Percentiles rank a stretch among this genome's conserved stretches.
These are phyloP conservation scores for Stegodyphus mimosarum DNA, from an alignment of 1,140 invertebrate genomes.

Conservation along the genomic window DNA sequence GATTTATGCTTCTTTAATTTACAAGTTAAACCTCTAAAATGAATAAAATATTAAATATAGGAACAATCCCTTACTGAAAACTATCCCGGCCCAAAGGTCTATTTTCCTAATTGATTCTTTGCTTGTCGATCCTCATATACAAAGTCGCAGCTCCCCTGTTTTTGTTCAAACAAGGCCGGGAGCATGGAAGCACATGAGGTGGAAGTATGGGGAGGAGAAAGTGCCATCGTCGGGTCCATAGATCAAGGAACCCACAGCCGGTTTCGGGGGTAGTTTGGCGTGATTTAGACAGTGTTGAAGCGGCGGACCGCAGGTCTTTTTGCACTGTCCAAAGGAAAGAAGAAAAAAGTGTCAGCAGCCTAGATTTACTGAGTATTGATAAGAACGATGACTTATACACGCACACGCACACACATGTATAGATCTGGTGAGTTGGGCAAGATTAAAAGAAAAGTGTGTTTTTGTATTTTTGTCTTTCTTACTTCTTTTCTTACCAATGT, in stretches of 20 bases:
- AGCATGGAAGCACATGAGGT: not conserved
- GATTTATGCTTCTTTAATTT: too few species aligned
- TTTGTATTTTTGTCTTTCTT: too few species aligned
- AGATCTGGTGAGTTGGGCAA: not conserved
- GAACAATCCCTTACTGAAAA: not conserved
- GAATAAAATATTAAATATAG: not conserved
- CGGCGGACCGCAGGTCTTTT: not conserved
- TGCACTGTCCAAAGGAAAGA: not conserved
- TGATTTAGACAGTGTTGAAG: constrained; percentile 6
- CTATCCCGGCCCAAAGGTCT: not conserved
- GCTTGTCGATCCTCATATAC: not conserved
- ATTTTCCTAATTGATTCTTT: constrained; percentile 8
- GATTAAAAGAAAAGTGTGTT: not conserved
- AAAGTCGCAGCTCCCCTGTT: not conserved
- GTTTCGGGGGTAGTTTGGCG: not conserved
- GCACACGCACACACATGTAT: too few species aligned
- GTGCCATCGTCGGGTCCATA: not conserved
- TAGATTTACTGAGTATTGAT: not conserved
- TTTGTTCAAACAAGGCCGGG: not conserved
- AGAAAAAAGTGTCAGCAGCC: not conserved
- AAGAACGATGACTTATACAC: not conserved
- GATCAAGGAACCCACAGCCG: not conserved
- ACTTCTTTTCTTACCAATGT: too few species aligned
- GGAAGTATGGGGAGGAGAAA: not conserved
- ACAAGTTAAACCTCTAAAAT: too few species aligned